Base-by-base conservation (phyloP, 2,113 vertebrate species). In the Promerops cafer region DNA sequence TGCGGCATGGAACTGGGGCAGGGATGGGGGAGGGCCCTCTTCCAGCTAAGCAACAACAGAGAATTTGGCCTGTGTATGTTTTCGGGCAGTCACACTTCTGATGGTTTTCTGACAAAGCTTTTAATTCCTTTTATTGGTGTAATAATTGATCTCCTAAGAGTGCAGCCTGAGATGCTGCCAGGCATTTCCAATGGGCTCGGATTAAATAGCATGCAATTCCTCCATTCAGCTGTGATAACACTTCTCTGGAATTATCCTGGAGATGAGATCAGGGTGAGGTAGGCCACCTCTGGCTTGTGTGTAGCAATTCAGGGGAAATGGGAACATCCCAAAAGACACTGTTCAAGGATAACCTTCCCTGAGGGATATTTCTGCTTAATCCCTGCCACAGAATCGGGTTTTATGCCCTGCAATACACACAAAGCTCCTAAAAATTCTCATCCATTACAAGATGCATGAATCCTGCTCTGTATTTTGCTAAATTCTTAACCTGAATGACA, bases 61-160 rank as follows among this genome's bases (percentile, higher is more conserved):
- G 16, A 71, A 88, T 75, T 79, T 83, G 33, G 44, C 69, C 42
- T 79, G 6, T n/a, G 26, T 70, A 28, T 79, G 37, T 95, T 94
- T 64, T 89, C 86, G 70, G 64, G 49, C 6, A 7, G 20, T 80
- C 86, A 63, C 47, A 91, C 94, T 91, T 61, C 33, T 93, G 37
- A 49, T 40, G 27, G 53, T 92, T 92, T 93, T 75, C 81, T 86
- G 61, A 79, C 60, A 90, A 81, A 90, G 45, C 68, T 85, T 76
- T 96, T 94, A 91, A 94, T 93, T 93, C 61, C 47, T 91, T 94
- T 80, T 89, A 90, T 85, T 91, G 66, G 61, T 88, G 44, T 72
- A 88, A 83, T 93, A 89, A 93, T 91, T 94, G 87, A 92, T 91
- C 76, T 94, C 84, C 61, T 93, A 87, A 65, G 44, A 80, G 70